These are phyloP conservation scores for Mugil cephalus DNA, from an alignment of 2,113 vertebrate genomes.

Conservation along the genomic window DNA sequence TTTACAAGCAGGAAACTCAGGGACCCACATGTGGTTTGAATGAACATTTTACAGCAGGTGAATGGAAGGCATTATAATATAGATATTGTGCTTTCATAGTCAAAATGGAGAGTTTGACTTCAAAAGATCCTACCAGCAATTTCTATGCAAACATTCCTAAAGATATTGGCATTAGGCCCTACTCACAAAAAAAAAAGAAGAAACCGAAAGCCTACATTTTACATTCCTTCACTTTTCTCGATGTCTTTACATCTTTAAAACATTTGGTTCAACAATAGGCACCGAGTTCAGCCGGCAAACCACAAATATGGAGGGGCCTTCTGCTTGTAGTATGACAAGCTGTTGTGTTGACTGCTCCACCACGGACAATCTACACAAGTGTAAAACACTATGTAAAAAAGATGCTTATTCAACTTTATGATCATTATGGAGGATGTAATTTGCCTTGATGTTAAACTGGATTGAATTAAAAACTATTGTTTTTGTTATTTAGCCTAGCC, in stretches of 20 bases:
- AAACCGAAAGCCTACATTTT: slow-evolving; percentile 14
- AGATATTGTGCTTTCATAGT: slow-evolving; percentile 72
- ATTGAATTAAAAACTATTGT: too few relatives aligned
- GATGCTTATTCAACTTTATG: too few relatives aligned
- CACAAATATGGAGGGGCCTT: neutral
- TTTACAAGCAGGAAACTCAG: slow-evolving; percentile 59
- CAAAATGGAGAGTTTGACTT: slow-evolving; percentile 32
- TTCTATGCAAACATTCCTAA: slow-evolving; percentile 25
- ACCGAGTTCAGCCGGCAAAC: slow-evolving; percentile 36
- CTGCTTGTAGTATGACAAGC: neutral
- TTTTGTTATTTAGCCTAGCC: too few relatives aligned
- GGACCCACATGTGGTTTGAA: slow-evolving; percentile 20
- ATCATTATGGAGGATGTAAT: too few relatives aligned
- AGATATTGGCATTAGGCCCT: slow-evolving; percentile 5
- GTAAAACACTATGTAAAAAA: too few relatives aligned
- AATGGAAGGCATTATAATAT: slow-evolving; percentile 27
- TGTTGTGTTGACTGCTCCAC: neutral
- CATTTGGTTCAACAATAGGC: slow-evolving; percentile 57
- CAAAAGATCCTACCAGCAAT: neutral
- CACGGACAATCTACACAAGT: neutral
- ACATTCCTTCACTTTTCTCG: slow-evolving; percentile 34
- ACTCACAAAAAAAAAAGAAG: neutral
- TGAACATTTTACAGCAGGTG: slow-evolving; percentile 39
- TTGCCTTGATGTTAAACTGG: too few relatives aligned
- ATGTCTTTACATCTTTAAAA: too few relatives aligned